phyloP scores from a whole-genome alignment of 2,797 vertebrate genomes.

The Glyptemys insculpta region DNA sequence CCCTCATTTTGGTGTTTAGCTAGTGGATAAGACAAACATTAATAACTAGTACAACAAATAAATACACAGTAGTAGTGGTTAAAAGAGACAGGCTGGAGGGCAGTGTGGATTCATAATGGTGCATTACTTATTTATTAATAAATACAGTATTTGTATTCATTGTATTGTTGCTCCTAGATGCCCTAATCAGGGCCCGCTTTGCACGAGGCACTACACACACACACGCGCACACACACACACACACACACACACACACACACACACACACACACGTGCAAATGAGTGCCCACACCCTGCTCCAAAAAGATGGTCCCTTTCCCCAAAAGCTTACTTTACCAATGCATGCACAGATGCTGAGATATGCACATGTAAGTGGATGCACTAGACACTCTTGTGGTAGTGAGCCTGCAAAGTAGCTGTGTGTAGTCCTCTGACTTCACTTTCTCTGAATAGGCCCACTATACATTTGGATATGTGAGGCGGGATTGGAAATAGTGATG shows the following conservation, averaged over 20 bases:
- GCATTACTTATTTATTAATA: not conserved
- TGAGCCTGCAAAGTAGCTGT: not conserved
- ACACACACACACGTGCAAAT: not conserved
- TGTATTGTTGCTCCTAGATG: not conserved
- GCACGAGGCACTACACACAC: not conserved
- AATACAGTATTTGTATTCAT: not conserved
- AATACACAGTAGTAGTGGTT: not conserved
- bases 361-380: not conserved
- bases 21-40: not conserved
- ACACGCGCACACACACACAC: not conserved
- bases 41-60: conserved; percentile 3
- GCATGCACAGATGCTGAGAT: not conserved
- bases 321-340: not conserved
- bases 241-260: not conserved
- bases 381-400: not conserved
- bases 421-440: not conserved
- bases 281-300: not conserved
- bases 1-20: not conserved
- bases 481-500: not conserved
- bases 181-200: not conserved
- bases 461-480: not conserved
- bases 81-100: not conserved
- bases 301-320: not conserved
- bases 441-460: not conserved
- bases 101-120: not conserved